Percentiles rank a stretch among this genome's conserved stretches.
Evolutionary conservation across 2,888 invertebrate genomes (phyloP).

Genomic region (Orchesellides sinensis): DNA sequence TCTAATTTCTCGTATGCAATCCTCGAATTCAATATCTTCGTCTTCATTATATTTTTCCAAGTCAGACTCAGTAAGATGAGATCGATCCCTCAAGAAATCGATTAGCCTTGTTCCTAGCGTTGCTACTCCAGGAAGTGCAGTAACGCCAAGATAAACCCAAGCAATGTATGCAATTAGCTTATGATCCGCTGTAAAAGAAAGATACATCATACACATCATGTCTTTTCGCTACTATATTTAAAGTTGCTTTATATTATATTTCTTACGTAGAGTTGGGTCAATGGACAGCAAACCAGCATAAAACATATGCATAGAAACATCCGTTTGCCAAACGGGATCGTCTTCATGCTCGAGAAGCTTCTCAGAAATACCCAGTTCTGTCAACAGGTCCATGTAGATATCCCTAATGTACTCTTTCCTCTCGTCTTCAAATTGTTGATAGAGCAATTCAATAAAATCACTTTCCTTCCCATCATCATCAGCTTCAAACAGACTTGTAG

Average conservation of each 20-base stretch:
- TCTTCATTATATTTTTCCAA: constrained; percentile 56
- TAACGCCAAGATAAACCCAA: constrained; percentile 41
- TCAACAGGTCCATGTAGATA: constrained; percentile 48
- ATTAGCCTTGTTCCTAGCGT: constrained; percentile 26
- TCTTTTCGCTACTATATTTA: not conserved
- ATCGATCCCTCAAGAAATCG: constrained; percentile 35
- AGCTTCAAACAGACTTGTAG: constrained; percentile 28
- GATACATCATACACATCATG: not conserved
- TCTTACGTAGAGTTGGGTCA: constrained; percentile 40
- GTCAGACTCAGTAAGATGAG: constrained; percentile 27
- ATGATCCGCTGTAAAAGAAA: constrained; percentile 3
- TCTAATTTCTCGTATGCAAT: constrained; percentile 37
- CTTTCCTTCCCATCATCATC: constrained; percentile 50
- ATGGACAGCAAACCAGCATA: constrained; percentile 27
- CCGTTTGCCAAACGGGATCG: constrained; percentile 53
- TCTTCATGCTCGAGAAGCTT: constrained; percentile 46
- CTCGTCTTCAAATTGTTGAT: constrained; percentile 40
- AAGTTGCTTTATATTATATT: too few relatives aligned
- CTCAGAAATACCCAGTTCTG: constrained; percentile 54
- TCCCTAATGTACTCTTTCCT: constrained; percentile 37
- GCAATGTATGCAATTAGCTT: constrained; percentile 35
- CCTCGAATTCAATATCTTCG: constrained; percentile 54
- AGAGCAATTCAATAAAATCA: constrained; percentile 23
- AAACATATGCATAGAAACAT: constrained; percentile 56
- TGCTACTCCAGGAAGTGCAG: constrained; percentile 35